A percentile compares a stretch with the other conserved stretches of the same genome.
phyloP scores from a whole-genome alignment of 1,140 invertebrate species.

The Spodoptera litura region DNA sequence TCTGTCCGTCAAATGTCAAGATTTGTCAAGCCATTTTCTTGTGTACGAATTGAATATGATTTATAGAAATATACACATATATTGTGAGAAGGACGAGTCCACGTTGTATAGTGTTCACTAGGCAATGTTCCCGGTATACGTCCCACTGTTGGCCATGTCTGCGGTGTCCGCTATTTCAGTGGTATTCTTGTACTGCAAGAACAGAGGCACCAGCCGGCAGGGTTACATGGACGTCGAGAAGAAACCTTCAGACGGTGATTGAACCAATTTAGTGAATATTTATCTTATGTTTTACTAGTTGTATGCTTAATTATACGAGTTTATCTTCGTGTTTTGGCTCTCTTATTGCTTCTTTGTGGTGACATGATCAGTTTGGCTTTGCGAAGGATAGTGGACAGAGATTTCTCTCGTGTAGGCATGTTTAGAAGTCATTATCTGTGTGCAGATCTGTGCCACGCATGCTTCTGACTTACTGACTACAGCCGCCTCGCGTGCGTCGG shows the following conservation, averaged over 20 bases:
- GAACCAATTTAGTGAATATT: not conserved
- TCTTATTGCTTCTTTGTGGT: not conserved
- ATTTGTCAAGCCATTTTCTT: constrained; percentile 4
- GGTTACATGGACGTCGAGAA: constrained; percentile 78
- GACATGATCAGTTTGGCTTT: not conserved
- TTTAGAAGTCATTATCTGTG: constrained; percentile 1
- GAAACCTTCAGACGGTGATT: constrained; percentile 61
- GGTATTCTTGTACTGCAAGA: constrained; percentile 75
- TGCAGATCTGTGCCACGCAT: not conserved
- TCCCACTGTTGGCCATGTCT: constrained; percentile 73
- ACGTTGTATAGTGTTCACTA: constrained; percentile 1
- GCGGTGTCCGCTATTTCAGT: constrained; percentile 73
- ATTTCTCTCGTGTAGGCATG: not conserved
- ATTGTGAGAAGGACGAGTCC: not conserved
- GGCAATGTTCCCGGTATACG: constrained; percentile 67
- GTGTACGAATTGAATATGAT: constrained; percentile 9
- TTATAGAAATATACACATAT: constrained; percentile 22
- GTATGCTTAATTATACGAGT: constrained; percentile 31
- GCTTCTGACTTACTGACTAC: not conserved
- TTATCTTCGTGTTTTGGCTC: not conserved
- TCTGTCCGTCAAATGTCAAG: not conserved
- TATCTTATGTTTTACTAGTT: constrained; percentile 12
- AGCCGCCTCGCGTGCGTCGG: not conserved
- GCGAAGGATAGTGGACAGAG: too few relatives aligned
- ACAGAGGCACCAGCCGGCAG: constrained; percentile 59